phyloP scores from a whole-genome alignment of 1,140 invertebrate genomes.

The Tetramorium simillimum region DNA sequence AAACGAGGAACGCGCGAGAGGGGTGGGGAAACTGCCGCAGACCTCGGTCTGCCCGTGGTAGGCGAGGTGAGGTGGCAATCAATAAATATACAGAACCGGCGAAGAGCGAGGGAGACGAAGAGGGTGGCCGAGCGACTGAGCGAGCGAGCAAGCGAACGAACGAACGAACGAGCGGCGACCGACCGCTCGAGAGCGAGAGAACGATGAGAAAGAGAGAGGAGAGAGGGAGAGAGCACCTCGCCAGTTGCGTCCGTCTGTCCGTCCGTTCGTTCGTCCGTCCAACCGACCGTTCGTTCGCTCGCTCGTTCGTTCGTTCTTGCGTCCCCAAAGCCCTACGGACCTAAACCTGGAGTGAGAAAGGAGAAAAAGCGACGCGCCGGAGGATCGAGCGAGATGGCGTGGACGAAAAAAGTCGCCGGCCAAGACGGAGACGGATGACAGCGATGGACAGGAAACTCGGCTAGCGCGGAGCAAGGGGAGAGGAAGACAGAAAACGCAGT shows the following conservation, averaged over 20 bases:
- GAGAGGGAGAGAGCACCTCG: conserved; percentile 44
- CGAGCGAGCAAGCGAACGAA: conserved; percentile 61
- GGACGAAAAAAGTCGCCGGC: conserved; percentile 35
- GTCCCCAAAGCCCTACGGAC: conserved; percentile 75
- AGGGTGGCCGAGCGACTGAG: conserved; percentile 56
- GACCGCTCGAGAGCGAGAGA: conserved; percentile 32
- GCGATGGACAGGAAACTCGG: conserved; percentile 64
- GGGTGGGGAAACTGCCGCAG: conserved; percentile 78
- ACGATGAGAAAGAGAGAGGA: conserved; percentile 43
- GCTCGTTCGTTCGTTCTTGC: conserved; percentile 62
- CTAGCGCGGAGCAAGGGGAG: conserved; percentile 1
- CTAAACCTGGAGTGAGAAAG: conserved; percentile 62
- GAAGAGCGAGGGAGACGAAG: conserved; percentile 58
- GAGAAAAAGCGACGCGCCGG: conserved; percentile 53
- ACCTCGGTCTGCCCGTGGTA: conserved; percentile 69
- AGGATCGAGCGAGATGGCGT: conserved; percentile 30
- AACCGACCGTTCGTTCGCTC: conserved; percentile 5
- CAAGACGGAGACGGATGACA: conserved; percentile 63
- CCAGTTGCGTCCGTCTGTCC: conserved; percentile 67
- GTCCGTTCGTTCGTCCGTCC: conserved; percentile 63
- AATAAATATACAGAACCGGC: conserved; percentile 85
- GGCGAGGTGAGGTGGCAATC: conserved; percentile 84
- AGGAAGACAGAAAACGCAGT: conserved; percentile 21
- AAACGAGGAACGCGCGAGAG: conserved; percentile 69
- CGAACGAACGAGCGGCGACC: conserved; percentile 10